phyloP scores from a whole-genome alignment of 1,140 invertebrate species.

The Globodera ellingtonae region DNA sequence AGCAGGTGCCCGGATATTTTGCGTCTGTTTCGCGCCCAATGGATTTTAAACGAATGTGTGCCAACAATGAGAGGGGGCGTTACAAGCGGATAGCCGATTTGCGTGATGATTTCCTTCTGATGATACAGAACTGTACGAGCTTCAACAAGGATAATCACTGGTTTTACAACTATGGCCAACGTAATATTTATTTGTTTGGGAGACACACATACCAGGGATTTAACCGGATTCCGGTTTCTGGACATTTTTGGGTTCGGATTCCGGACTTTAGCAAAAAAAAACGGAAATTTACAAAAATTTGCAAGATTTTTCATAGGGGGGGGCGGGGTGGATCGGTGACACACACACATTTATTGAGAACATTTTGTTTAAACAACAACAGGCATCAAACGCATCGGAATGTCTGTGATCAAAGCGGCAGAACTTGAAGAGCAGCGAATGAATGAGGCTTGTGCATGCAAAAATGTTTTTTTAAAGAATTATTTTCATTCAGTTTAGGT shows the following conservation, averaged over 20 bases:
- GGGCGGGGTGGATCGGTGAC: too few species aligned
- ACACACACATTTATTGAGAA: too few species aligned
- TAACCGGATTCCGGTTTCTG: too few species aligned
- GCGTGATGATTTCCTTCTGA: conserved; percentile 39
- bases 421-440: conserved; percentile 34
- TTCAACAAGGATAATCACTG: conserved; percentile 42
- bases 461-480: neutral
- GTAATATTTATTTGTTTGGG: neutral
- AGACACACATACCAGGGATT: too few species aligned
- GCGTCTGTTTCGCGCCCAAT: conserved; percentile 42
- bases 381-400: conserved; percentile 31
- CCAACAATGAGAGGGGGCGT: conserved; percentile 31
- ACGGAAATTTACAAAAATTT: too few species aligned
- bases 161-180: conserved; percentile 41
- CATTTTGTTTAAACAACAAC: too few species aligned
- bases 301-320: too few species aligned
- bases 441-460: conserved; percentile 24
- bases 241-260: too few species aligned
- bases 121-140: conserved; percentile 47
- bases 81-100: conserved; percentile 43
- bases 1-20: conserved; percentile 45
- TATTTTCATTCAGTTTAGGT: neutral
- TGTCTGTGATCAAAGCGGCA: conserved; percentile 36
- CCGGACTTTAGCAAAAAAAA: too few species aligned
- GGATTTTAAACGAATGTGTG: conserved; percentile 42